Evolutionary conservation across 2,113 vertebrate genomes (phyloP).

Genomic region (Sula dactylatra): DNA sequence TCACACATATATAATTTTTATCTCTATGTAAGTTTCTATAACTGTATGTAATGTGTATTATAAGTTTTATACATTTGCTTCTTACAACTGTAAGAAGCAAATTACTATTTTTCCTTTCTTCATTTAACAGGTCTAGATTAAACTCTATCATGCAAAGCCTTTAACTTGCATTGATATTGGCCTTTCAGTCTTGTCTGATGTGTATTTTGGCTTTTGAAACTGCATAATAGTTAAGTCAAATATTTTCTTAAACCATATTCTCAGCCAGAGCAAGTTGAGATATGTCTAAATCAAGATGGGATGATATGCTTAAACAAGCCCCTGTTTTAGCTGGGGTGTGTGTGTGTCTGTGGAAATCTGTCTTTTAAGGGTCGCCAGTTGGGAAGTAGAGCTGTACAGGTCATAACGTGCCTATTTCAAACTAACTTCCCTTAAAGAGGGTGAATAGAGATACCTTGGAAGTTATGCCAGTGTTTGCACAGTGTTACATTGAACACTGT

Average conservation of each 20-base stretch:
- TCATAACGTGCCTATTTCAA: background rate
- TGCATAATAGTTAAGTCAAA: background rate
- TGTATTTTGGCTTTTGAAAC: background rate
- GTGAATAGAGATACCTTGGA: background rate
- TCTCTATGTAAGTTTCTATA: background rate
- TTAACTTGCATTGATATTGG: background rate
- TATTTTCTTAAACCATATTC: background rate
- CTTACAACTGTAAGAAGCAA: background rate
- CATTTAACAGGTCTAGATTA: background rate
- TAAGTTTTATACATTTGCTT: background rate
- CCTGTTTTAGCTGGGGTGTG: background rate
- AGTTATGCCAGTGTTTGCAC: background rate
- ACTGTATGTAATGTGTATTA: background rate
- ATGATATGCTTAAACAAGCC: background rate
- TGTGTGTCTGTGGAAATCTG: background rate
- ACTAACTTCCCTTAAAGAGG: background rate
- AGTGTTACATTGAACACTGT: background rate
- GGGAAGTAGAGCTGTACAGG: background rate
- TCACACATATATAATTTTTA: background rate
- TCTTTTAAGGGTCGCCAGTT: accelerated
- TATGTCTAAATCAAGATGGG: background rate
- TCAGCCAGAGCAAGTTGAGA: background rate
- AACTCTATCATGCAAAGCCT: background rate
- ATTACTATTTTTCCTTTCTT: background rate
- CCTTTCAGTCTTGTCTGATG: background rate